A percentile compares a stretch with the other conserved stretches of the same genome.
These are phyloP conservation scores for Liasis olivaceus DNA, from an alignment of 2,797 vertebrate genomes.

Conservation along the genomic window DNA sequence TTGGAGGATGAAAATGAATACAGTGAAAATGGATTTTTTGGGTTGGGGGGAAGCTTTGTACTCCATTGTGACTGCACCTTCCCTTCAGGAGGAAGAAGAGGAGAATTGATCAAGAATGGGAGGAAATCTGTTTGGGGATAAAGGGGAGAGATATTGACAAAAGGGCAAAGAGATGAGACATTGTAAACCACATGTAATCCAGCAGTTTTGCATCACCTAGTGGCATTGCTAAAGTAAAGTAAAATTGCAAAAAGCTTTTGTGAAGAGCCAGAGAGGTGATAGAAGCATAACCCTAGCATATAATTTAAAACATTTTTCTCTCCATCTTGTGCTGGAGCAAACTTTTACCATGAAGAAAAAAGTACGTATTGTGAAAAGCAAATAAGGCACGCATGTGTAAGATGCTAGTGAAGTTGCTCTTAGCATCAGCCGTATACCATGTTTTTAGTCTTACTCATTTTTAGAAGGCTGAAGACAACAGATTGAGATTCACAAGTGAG, in stretches of 20 bases:
- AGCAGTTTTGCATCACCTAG: not conserved
- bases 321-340: not conserved
- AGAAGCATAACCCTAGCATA: not conserved
- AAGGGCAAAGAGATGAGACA: not conserved
- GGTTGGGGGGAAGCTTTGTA: not conserved
- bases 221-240: not conserved
- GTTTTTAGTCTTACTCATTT: not conserved
- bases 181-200: not conserved
- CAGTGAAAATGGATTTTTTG: constrained; percentile 2
- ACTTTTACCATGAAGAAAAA: not conserved
- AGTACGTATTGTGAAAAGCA: not conserved
- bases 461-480: not conserved
- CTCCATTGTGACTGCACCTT: not conserved
- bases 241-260: not conserved
- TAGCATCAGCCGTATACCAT: not conserved
- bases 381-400: too few species aligned
- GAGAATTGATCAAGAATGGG: not conserved
- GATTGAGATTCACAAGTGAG: not conserved
- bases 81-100: not conserved
- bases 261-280: not conserved
- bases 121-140: not conserved
- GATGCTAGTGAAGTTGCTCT: not conserved
- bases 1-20: constrained; percentile 19
- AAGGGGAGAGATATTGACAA: not conserved
- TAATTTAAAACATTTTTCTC: not conserved